Evolutionary conservation across 1,140 invertebrate species (phyloP), one percentile per base, ranked within the genome.

Genomic region (Diuraphis noxia): DNA sequence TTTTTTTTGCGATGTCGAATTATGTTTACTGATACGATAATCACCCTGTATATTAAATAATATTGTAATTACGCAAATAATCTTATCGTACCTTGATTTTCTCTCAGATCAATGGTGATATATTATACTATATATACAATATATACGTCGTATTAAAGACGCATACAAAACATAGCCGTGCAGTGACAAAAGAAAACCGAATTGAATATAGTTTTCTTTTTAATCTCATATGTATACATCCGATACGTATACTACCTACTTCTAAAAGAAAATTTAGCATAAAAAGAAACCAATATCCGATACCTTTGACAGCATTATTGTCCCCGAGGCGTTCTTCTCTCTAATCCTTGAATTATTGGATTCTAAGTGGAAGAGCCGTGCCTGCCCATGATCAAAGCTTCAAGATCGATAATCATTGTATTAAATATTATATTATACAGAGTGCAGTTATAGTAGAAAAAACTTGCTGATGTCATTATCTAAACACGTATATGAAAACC

Each of bases 191-290:
- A 72, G 56, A 72, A 72, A 72, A n/a, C 56, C 56, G 56, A 72
- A 72, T 72, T 72, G 56, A 72, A 72, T 72, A 72, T n/a, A 72
- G 56, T 72, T 72, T 72, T 72, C 56, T n/a, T 72, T 72, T 72
- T 72, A 72, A 72, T 72, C 56, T 72, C 56, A 72, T 72, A 72
- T n/a, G 56, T 72, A 72, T 72, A 72, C 56, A 49, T 49, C 19
- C 46, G 46, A 49, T 49, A 49, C 46, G 56, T n/a, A 72, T 34
- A 72, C 56, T 63, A 63, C 56, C 56, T 72, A 72, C 56, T 72
- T 72, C 56, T 72, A 72, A 72, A 72, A 72, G 56, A 72, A 72
- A 72, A 72, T 72, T 72, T 72, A 72, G 56, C 56, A 72, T 72
- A 72, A 72, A 72, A 72, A 72, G 56, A 72, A 72, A 72, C 56